Conservation (phyloP, 2,113 vertebrate species). For the Paramisgurnus dabryanus region DNA sequence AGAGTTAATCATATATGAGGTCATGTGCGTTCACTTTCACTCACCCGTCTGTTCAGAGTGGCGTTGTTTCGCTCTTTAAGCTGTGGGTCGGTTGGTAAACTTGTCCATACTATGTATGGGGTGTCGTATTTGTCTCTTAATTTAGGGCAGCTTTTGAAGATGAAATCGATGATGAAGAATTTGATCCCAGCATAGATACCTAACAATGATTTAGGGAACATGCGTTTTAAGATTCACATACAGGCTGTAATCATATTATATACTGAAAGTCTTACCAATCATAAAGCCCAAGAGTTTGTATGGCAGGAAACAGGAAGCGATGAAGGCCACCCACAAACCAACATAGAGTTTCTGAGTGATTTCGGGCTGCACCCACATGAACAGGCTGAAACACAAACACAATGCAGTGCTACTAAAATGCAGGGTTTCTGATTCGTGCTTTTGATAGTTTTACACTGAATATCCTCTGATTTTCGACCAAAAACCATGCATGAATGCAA, state of each 20-base stretch:
- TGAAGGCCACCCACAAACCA: conserved; percentile 86
- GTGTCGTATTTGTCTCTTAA: conserved; percentile 92
- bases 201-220: conserved; percentile 50
- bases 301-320: conserved; percentile 92
- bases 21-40: conserved; percentile 35
- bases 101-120: conserved; percentile 90
- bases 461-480: neutral
- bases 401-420: neutral
- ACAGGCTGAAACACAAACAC: conserved; percentile 76
- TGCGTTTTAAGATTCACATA: neutral
- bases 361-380: conserved; percentile 97
- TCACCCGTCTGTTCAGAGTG: conserved; percentile 81
- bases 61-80: conserved; percentile 86
- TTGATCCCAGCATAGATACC: conserved; percentile 92
- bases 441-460: too few species aligned
- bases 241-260: too few species aligned
- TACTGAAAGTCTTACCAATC: conserved; percentile 73
- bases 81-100: conserved; percentile 91
- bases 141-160: conserved; percentile 93
- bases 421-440: too few species aligned
- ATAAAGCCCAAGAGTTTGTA: conserved; percentile 89
- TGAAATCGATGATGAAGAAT: conserved; percentile 95
- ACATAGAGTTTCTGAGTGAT: conserved; percentile 94
- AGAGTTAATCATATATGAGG: neutral
- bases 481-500: neutral